Evolutionary conservation across 2,113 vertebrate species (phyloP), one percentile per base, ranked within the genome.

Genomic region (Taurulus bubalis): DNA sequence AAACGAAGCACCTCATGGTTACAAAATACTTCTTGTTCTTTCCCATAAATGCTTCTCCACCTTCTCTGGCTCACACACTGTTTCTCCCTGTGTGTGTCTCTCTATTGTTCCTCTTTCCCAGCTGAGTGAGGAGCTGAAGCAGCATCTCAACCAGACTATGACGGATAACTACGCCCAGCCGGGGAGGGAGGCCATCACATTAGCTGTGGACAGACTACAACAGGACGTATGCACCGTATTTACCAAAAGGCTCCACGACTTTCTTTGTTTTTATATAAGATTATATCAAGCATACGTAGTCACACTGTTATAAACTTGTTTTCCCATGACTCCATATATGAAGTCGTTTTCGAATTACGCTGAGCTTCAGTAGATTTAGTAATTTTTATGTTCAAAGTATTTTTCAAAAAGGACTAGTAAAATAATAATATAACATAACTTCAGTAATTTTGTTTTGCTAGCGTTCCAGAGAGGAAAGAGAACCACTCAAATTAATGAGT

Each of bases 41-140:
- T 72, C 24, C 55, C 32, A 77, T 24, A 65, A 75, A 47, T 16
- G 51, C 45, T 3, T n/a, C 10, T 2, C 51, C 28, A 10, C 40
- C 40, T 30, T 34, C 49, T 36, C 6, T 49, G 26, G 66, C 59
- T 73, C 63, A 40, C 18, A 36, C 62, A 40, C 62, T 1, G 24
- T 76, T 51, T 60, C 16, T 73, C 34, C 68, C 26, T 60, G 38
- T 81, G 3, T 71, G 1, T 53, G 32, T 40, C 11, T 58, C 11
- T 62, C 26, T 78, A 6, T 28, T 80, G 16, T 72, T 64, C 26
- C 2, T 77, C 12, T 42, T 49, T 74, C 81, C 28, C 82, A 97
- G 97, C 92, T 97, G 84, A 96, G 96, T 14, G 95, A 95, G 0
- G 96, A 97, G 56, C 90, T 97, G 85, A 96, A 96, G 85, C 94